phyloP scores from a whole-genome alignment of 2,797 vertebrate genomes.

The Dendrocincla tyrannina region DNA sequence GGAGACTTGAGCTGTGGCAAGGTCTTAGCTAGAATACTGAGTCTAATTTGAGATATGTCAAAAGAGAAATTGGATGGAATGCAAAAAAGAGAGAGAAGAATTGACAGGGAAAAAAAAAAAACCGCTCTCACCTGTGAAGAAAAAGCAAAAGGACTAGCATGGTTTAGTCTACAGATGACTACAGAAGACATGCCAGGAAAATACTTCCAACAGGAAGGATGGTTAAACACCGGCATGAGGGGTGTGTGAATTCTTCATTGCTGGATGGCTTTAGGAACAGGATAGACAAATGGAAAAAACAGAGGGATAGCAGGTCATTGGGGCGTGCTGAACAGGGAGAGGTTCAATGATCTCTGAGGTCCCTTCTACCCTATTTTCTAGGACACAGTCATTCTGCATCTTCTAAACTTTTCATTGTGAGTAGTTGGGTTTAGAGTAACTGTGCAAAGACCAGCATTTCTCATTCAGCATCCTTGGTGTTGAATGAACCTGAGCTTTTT shows the following conservation, averaged over 20 bases:
- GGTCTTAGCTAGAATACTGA: background rate
- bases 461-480: slow-evolving; percentile 20
- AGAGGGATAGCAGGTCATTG: background rate
- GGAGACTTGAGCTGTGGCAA: background rate
- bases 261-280: background rate
- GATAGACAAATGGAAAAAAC: background rate
- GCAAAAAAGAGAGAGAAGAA: background rate
- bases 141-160: background rate
- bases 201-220: background rate
- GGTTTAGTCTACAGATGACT: background rate
- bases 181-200: background rate
- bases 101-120: background rate
- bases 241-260: background rate
- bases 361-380: background rate
- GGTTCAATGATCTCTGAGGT: background rate
- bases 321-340: background rate
- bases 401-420: background rate
- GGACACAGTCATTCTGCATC: background rate
- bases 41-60: background rate
- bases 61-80: background rate
- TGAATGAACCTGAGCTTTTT: slow-evolving; percentile 51
- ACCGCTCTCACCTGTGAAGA: background rate
- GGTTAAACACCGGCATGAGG: background rate
- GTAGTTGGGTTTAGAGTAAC: background rate
- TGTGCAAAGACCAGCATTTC: background rate